Evolutionary conservation across 2,797 vertebrate genomes (phyloP).

Genomic region (Anomalospiza imberbis): DNA sequence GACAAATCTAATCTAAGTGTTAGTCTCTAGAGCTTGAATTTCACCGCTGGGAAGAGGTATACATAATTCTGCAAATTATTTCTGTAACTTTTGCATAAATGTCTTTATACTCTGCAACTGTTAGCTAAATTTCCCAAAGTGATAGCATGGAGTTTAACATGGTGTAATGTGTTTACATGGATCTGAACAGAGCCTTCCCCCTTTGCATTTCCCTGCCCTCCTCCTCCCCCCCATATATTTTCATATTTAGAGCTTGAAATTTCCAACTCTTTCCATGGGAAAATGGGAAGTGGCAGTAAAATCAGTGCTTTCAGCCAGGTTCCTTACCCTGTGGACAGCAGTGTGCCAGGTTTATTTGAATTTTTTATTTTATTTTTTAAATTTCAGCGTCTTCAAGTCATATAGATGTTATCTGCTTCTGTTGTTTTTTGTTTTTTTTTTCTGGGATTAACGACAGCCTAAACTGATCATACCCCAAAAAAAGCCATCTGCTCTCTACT

Average conservation of each 20-base stretch:
- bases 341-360: background rate
- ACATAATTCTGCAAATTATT: conserved; percentile 56
- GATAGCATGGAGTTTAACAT: background rate
- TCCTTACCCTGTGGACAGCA: background rate
- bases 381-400: background rate
- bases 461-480: background rate
- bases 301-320: background rate
- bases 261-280: background rate
- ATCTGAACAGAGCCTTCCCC: background rate
- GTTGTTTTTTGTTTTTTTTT: background rate
- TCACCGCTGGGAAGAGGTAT: conserved; percentile 38
- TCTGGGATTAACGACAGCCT: background rate
- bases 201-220: fast-evolving
- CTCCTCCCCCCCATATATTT: background rate
- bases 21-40: conserved; percentile 40
- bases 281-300: background rate
- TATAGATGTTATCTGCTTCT: background rate
- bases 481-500: background rate
- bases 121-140: conserved; percentile 48
- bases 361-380: background rate
- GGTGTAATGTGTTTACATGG: background rate
- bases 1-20: conserved; percentile 41
- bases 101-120: conserved; percentile 21
- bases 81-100: conserved; percentile 27
- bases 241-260: background rate